These are phyloP conservation scores for Helicolenus hilgendorfi DNA, from an alignment of 2,797 vertebrate genomes.

Conservation along the genomic window DNA sequence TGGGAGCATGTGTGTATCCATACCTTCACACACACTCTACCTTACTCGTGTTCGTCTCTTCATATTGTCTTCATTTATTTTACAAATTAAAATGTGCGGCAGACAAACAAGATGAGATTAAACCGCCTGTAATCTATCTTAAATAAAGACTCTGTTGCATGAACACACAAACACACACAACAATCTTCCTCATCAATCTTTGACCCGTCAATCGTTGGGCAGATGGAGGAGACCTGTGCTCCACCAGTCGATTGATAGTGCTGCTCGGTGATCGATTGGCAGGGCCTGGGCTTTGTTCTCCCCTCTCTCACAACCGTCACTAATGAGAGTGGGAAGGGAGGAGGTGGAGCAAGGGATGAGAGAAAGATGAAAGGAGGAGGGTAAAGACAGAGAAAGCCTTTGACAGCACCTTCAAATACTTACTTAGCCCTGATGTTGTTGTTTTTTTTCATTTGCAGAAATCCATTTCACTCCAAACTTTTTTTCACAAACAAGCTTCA, in stretches of 20 bases:
- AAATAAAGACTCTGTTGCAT: conserved; percentile 57
- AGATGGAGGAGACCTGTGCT: conserved; percentile 74
- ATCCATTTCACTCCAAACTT: conserved; percentile 70
- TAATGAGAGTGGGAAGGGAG: conserved; percentile 80
- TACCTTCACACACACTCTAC: neutral
- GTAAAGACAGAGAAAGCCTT: conserved; percentile 74
- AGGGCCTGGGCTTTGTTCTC: conserved; percentile 79
- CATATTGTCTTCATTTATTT: conserved; percentile 13
- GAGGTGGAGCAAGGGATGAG: conserved; percentile 61
- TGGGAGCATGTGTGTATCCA: conserved; percentile 11
- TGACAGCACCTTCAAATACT: conserved; percentile 83
- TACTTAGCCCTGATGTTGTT: conserved; percentile 75
- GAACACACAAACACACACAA: conserved; percentile 52
- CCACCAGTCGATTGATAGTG: conserved; percentile 78
- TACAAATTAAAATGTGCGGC: conserved; percentile 49
- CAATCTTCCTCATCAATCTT: conserved; percentile 79
- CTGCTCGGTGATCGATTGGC: conserved; percentile 81
- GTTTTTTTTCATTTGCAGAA: conserved; percentile 66
- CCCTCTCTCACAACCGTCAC: conserved; percentile 74
- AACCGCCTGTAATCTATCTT: conserved; percentile 41
- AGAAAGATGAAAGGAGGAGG: conserved; percentile 77
- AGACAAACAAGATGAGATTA: conserved; percentile 48
- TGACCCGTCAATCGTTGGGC: conserved; percentile 62
- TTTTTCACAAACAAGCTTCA: conserved; percentile 27
- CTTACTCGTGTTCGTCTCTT: neutral